phyloP scores from a whole-genome alignment of 2,797 vertebrate genomes.

The Phylloscopus collybita region DNA sequence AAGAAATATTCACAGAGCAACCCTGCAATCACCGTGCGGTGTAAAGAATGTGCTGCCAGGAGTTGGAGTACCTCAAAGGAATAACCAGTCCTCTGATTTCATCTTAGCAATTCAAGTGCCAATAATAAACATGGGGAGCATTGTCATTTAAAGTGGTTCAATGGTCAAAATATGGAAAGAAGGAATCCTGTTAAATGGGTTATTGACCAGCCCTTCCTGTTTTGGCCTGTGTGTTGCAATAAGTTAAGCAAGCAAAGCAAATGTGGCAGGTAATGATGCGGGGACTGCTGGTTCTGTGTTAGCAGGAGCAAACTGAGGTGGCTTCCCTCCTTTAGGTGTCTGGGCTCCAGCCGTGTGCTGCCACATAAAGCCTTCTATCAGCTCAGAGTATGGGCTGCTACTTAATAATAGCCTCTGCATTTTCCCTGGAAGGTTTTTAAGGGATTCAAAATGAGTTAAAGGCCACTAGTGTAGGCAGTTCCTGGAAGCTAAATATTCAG shows the following conservation, averaged over 20 bases:
- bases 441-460: not conserved
- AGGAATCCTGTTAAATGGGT: not conserved
- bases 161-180: not conserved
- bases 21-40: rapidly evolving
- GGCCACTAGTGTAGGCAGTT: not conserved
- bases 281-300: not conserved
- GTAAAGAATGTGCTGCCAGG: not conserved
- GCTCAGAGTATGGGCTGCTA: not conserved
- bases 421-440: not conserved
- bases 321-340: not conserved
- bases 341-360: rapidly evolving
- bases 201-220: not conserved
- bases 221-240: not conserved
- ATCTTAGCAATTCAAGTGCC: not conserved
- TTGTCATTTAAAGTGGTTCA: not conserved
- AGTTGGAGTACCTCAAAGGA: not conserved
- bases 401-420: not conserved
- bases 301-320: not conserved
- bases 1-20: not conserved
- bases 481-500: not conserved
- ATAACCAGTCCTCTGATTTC: rapidly evolving
- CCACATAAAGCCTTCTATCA: not conserved
- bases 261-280: not conserved
- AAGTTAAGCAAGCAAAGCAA: not conserved
- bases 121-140: not conserved